Evolutionary conservation across 2,797 vertebrate species (phyloP).

Genomic region (Oreochromis mossambicus): DNA sequence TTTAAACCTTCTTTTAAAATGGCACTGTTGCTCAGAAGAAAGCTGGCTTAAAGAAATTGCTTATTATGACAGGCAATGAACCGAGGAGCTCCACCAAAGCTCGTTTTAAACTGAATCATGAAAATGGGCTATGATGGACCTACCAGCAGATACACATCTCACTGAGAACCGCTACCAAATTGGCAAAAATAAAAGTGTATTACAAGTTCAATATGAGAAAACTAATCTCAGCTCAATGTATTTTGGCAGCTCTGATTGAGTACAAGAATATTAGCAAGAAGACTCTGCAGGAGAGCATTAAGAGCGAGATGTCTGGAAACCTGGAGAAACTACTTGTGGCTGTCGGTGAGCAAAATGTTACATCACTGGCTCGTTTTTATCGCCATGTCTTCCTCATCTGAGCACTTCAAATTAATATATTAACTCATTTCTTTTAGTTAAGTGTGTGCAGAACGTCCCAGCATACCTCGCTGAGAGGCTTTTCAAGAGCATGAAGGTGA

Average conservation of each 20-base stretch:
- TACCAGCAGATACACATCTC: not conserved
- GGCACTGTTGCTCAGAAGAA: not conserved
- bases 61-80: not conserved
- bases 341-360: slow-evolving; percentile 72
- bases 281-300: slow-evolving; percentile 85
- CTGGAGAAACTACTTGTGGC: slow-evolving; percentile 83
- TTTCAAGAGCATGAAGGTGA: slow-evolving; percentile 82
- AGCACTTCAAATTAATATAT: not conserved
- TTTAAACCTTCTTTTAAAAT: not conserved
- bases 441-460: slow-evolving; percentile 80
- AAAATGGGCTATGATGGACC: not conserved
- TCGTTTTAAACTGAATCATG: not conserved
- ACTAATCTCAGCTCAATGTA: not conserved
- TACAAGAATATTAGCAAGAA: slow-evolving; percentile 85
- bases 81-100: not conserved
- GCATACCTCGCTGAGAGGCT: slow-evolving; percentile 83
- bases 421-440: slow-evolving; percentile 64
- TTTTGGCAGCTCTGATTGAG: slow-evolving; percentile 80
- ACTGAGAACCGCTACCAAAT: not conserved
- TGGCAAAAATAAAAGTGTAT: not conserved
- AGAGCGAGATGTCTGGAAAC: slow-evolving; percentile 83
- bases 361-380: not conserved
- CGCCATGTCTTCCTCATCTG: not conserved
- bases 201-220: not conserved
- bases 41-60: not conserved